Base-by-base conservation (phyloP, 2,888 invertebrate species). In the Microdon myrmicae region DNA sequence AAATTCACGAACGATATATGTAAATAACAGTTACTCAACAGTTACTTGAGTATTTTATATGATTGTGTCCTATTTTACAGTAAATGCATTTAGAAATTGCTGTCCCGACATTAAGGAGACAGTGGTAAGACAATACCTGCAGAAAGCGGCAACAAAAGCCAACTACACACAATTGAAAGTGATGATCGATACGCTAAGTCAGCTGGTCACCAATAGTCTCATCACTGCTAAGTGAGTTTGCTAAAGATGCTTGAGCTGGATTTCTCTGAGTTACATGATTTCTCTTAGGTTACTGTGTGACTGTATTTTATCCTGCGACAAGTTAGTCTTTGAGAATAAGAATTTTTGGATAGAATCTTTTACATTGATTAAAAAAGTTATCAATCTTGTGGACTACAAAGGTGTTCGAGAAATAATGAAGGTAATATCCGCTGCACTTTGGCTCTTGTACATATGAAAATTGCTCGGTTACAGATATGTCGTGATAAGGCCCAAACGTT, bases 311-410 rank as follows among this genome's bases (percentile, higher is more conserved):
- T 86, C 85, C 10, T 90, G 88, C 76, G 94, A 95, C 47, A 90
- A 90, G 74, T 81, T 97, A n/a, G 83, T 85, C 3, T 90, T 90
- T 74, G 85, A 87, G 68, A 88, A 92, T 76, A 86, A 88, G 68
- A 89, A 90, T 68, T 94, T 92, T 79, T 97, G 96, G 96, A 87
- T 92, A 39, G 89, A 91, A 78, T 88, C 90, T 73, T 96, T 97
- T 76, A 85, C 85, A 69, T 82, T 96, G 3, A 88, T 97, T 44
- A 85, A 90, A 69, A 88, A 87, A 76, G 88, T 95, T 29, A 92
- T 97, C 71, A 90, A 90, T 25, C 90, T 92, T 51, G 96, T 96
- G 1, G 95, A 96, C 79, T 97, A 97, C 76, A 97, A 97, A 82
- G 96, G 94, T 9, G 94, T 94, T 0, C 82, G 94, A 69, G 94